phyloP scores from a whole-genome alignment of 2,797 vertebrate species.

The Esox masquinongy region DNA sequence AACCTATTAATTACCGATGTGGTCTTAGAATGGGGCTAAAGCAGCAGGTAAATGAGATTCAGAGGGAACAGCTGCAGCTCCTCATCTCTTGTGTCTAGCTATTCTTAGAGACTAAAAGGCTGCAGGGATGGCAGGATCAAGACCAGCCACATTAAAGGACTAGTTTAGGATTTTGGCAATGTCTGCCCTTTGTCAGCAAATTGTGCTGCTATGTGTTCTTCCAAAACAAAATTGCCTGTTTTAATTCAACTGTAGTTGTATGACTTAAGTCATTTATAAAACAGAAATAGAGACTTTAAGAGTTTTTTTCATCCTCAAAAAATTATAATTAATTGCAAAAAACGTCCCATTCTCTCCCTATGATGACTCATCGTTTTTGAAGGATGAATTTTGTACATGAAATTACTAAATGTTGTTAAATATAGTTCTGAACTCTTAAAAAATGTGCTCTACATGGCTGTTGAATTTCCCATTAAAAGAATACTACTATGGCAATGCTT shows the following conservation, averaged over 20 bases:
- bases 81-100: conserved; percentile 47
- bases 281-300: too few species aligned
- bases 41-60: conserved; percentile 61
- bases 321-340: neutral
- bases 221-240: neutral
- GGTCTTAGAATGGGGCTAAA: conserved; percentile 49
- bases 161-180: too few species aligned
- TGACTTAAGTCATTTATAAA: neutral
- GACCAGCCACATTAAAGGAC: conserved; percentile 54
- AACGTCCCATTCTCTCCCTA: neutral
- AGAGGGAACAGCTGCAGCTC: conserved; percentile 56
- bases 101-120: conserved; percentile 63
- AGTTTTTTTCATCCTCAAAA: too few species aligned
- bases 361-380: neutral
- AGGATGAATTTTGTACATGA: neutral
- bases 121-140: conserved; percentile 45
- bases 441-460: too few species aligned
- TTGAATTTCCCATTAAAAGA: too few species aligned
- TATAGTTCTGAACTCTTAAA: too few species aligned
- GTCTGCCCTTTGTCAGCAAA: conserved; percentile 5
- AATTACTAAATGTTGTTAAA: too few species aligned
- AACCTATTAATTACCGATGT: conserved; percentile 69
- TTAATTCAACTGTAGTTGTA: neutral
- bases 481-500: too few species aligned
- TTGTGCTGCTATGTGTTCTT: neutral